Percentiles rank a stretch among this genome's conserved stretches.
These are phyloP conservation scores for Drosophila eohydei DNA, from an alignment of 2,888 invertebrate species.

Conservation along the genomic window DNA sequence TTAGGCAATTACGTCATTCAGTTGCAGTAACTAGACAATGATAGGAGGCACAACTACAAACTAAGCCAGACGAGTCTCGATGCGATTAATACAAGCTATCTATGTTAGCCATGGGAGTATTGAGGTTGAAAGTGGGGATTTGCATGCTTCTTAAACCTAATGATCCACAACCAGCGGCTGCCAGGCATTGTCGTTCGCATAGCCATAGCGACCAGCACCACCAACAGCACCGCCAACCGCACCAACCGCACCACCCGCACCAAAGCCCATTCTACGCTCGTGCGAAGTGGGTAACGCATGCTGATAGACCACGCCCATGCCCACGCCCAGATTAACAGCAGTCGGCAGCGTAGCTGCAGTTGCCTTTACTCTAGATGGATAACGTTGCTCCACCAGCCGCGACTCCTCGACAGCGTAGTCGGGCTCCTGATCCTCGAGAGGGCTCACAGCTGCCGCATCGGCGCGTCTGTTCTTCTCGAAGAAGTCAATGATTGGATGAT, in stretches of 20 bases:
- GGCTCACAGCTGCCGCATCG: slow-evolving; percentile 28
- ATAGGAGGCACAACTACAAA: slow-evolving; percentile 36
- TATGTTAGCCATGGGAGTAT: slow-evolving; percentile 39
- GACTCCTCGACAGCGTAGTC: slow-evolving; percentile 53
- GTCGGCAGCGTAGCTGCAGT: slow-evolving; percentile 16
- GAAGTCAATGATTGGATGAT: slow-evolving; percentile 93
- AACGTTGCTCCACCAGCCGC: slow-evolving; percentile 48
- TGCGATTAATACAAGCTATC: slow-evolving; percentile 27
- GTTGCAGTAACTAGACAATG: slow-evolving; percentile 50
- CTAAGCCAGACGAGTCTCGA: slow-evolving; percentile 32
- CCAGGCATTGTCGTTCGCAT: slow-evolving; percentile 75
- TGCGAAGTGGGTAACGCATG: slow-evolving; percentile 55
- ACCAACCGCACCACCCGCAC: slow-evolving; percentile 43
- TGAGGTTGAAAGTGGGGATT: background rate
- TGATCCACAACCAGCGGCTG: slow-evolving; percentile 78
- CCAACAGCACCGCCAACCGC: slow-evolving; percentile 41
- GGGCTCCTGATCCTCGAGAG: background rate
- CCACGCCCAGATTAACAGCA: slow-evolving; percentile 17
- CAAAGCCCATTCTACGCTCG: slow-evolving; percentile 79
- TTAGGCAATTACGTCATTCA: slow-evolving; percentile 44
- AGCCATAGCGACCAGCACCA: slow-evolving; percentile 46
- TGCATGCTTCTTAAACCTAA: slow-evolving; percentile 64
- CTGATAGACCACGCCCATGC: slow-evolving; percentile 46
- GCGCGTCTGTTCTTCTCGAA: slow-evolving; percentile 86
- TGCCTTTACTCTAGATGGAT: slow-evolving; percentile 31